Evolutionary conservation across 2,797 vertebrate genomes (phyloP).

Genomic region (Eidolon dupreanum): DNA sequence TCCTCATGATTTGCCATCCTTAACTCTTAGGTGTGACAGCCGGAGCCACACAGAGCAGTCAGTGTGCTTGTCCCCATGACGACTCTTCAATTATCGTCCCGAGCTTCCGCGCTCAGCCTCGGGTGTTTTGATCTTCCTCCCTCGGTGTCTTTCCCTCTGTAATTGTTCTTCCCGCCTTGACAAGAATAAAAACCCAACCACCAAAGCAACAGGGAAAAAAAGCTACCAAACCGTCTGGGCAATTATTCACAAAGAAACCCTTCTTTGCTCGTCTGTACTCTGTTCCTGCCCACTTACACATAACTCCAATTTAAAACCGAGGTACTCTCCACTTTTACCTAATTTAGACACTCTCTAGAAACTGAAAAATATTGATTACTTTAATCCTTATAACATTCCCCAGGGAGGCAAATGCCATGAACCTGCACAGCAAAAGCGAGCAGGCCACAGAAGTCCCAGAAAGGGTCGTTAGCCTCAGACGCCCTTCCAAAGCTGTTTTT

Average conservation of each 20-base stretch:
- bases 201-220: neutral
- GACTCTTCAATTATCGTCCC: neutral
- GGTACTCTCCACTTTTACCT: neutral
- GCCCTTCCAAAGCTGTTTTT: neutral
- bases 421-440: neutral
- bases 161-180: neutral
- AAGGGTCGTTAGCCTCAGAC: neutral
- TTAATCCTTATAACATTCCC: neutral
- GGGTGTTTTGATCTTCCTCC: neutral
- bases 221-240: neutral
- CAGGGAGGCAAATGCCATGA: neutral
- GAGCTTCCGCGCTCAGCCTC: neutral
- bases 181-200: neutral
- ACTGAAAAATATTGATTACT: neutral
- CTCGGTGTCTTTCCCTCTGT: neutral
- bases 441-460: neutral
- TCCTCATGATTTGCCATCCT: neutral
- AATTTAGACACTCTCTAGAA: neutral
- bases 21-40: no score
- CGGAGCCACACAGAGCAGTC: neutral
- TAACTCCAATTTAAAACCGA: neutral
- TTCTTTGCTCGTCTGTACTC: neutral
- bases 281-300: neutral
- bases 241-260: neutral
- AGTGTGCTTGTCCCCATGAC: rapidly evolving